Evolutionary conservation across 1,140 invertebrate species (phyloP).

Genomic region (Acyrthosiphon pisum): DNA sequence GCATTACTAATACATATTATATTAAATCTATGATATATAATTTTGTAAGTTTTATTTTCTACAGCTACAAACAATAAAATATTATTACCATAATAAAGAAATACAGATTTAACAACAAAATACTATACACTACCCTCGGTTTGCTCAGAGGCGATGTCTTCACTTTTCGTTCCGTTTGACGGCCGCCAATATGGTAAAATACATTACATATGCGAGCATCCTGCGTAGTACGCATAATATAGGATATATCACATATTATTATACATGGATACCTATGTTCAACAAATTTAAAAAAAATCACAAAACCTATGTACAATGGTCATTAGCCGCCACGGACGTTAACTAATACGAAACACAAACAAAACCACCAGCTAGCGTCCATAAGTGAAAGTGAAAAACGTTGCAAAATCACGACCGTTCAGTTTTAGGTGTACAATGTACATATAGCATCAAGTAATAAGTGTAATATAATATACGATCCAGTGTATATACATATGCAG

Average conservation of each 20-base stretch:
- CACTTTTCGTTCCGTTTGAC: not conserved
- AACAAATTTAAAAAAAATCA: slow-evolving; percentile 13
- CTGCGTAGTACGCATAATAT: not conserved
- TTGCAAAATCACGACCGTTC: not conserved
- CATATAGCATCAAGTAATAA: not conserved
- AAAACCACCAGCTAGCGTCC: not conserved
- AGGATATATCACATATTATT: not conserved
- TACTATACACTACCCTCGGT: not conserved
- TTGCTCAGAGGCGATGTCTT: not conserved
- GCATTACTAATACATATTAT: not conserved
- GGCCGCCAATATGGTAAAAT: not conserved
- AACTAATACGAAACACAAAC: not conserved
- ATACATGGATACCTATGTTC: not conserved
- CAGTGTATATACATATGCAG: not conserved
- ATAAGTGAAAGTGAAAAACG: slow-evolving; percentile 31
- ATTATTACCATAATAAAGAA: not conserved
- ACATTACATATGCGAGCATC: not conserved
- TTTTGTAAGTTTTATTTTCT: not conserved
- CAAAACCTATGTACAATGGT: not conserved
- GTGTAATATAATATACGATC: not conserved
- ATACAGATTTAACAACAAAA: not conserved
- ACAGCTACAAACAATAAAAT: not conserved
- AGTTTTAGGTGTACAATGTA: not conserved
- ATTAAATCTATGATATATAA: not conserved
- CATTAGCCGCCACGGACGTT: not conserved